Evolutionary conservation across 2,113 vertebrate species (phyloP).

Genomic region (Proteles cristata): DNA sequence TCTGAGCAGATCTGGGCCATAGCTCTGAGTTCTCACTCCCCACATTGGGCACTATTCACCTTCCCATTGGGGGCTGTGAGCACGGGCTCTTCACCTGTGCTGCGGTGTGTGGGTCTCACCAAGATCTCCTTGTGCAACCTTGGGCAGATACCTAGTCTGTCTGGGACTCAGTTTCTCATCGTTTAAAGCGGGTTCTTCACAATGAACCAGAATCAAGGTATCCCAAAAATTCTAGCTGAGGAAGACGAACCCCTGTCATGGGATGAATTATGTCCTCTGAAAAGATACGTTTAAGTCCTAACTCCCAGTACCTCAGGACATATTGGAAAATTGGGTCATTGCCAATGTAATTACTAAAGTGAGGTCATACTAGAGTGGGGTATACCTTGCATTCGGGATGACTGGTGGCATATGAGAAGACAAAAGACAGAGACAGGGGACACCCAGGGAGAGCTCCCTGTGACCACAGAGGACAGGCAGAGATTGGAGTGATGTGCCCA

Average conservation of each 20-base stretch:
- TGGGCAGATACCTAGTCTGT: not conserved
- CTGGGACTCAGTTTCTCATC: not conserved
- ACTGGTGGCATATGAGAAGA: not conserved
- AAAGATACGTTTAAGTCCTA: not conserved
- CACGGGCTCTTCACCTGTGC: not conserved
- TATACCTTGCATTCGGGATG: not conserved
- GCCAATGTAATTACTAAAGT: not conserved
- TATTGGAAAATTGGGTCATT: not conserved
- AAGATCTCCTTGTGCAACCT: no score
- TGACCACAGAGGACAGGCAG: not conserved
- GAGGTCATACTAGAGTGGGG: not conserved
- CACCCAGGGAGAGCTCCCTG: not conserved
- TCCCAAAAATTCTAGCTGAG: not conserved
- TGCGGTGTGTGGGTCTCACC: not conserved
- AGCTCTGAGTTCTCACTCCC: not conserved
- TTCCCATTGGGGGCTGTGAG: no score
- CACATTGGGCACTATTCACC: fast-evolving
- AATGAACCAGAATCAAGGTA: not conserved
- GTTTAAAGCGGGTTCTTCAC: not conserved
- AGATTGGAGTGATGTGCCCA: not conserved
- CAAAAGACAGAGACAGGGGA: not conserved
- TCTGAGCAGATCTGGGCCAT: not conserved
- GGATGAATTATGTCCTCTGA: not conserved
- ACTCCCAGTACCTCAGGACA: not conserved
- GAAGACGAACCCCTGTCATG: not conserved